Evolutionary conservation across 2,113 vertebrate genomes (phyloP).

Genomic region (Campylorhamphus procurvoides): DNA sequence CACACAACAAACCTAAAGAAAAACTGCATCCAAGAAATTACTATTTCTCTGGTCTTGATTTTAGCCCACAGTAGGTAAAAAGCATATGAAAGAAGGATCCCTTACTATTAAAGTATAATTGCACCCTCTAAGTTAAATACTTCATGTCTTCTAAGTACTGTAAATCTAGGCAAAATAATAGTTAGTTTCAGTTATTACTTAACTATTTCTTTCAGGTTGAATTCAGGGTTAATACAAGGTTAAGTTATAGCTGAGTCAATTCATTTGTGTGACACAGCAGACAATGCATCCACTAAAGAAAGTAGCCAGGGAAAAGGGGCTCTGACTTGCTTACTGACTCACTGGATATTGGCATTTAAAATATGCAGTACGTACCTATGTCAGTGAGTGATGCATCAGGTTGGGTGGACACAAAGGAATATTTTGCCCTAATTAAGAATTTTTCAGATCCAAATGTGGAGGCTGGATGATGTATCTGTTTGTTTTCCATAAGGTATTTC

Average conservation of each 20-base stretch:
- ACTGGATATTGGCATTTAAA: conserved; percentile 18
- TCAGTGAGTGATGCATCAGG: not conserved
- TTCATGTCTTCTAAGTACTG: not conserved
- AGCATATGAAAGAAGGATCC: not conserved
- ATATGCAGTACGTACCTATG: not conserved
- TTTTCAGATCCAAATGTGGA: not conserved
- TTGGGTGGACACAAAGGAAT: not conserved
- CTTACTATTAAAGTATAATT: not conserved
- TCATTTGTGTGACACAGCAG: conserved; percentile 16
- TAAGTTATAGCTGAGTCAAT: conserved; percentile 61
- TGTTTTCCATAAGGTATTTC: not conserved
- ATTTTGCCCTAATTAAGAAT: conserved; percentile 43
- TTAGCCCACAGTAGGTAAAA: not conserved
- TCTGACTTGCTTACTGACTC: conserved; percentile 1
- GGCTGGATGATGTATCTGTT: not conserved
- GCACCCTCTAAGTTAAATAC: not conserved
- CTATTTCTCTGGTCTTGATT: not conserved
- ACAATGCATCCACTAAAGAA: conserved; percentile 1
- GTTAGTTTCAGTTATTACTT: conserved; percentile 50
- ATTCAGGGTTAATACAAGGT: conserved; percentile 51
- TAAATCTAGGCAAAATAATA: conserved; percentile 42
- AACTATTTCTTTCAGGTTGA: conserved; percentile 56
- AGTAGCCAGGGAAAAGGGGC: not conserved
- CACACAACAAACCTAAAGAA: not conserved
- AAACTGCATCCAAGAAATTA: not conserved